A percentile compares a stretch with the other conserved stretches of the same genome.
phyloP scores from a whole-genome alignment of 1,140 invertebrate genomes.

The Sesamia nonagrioides region DNA sequence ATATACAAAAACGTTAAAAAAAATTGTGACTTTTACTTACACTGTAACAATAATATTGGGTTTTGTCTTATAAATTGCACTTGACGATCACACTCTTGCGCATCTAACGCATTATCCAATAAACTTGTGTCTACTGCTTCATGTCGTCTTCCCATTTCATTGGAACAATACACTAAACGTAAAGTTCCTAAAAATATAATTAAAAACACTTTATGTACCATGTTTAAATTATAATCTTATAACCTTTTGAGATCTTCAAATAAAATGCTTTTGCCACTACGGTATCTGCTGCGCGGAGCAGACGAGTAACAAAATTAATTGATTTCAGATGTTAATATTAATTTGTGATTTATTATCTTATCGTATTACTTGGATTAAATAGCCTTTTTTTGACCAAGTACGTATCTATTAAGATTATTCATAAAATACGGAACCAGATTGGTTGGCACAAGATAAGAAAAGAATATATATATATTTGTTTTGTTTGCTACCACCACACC shows the following conservation, averaged over 20 bases:
- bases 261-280: background rate
- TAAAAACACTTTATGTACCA: background rate
- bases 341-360: background rate
- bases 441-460: no score
- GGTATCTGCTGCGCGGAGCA: background rate
- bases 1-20: background rate
- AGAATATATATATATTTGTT: background rate
- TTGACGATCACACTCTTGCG: constrained; percentile 38
- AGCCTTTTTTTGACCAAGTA: no score
- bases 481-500: background rate
- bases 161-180: background rate
- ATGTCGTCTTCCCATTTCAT: background rate
- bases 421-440: constrained; percentile 4
- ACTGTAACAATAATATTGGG: constrained; percentile 17
- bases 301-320: background rate
- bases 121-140: constrained; percentile 54
- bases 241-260: background rate
- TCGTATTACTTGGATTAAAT: background rate
- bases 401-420: constrained; percentile 1
- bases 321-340: background rate
- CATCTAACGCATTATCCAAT: constrained; percentile 58
- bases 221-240: background rate
- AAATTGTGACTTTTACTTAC: constrained; percentile 16
- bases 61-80: constrained; percentile 23
- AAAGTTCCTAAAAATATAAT: background rate